Conservation (phyloP, 1,140 invertebrate species). For the Thalassaphorura encarpata region DNA sequence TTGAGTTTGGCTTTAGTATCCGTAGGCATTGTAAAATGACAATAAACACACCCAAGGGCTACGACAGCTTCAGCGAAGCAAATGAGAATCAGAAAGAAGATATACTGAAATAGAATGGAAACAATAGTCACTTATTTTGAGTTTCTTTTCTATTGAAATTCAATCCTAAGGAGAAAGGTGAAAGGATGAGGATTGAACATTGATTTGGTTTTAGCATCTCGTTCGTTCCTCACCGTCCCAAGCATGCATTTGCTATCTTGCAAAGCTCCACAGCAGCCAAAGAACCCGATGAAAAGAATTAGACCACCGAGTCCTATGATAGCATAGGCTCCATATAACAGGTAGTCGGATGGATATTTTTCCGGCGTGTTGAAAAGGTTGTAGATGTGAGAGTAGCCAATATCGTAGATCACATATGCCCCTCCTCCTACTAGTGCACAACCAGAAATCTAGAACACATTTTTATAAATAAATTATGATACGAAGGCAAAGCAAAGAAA, state of each 20-base stretch:
- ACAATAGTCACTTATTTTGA: neutral
- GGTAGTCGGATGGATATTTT: constrained; percentile 35
- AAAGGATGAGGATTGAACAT: neutral
- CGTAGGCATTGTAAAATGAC: constrained; percentile 32
- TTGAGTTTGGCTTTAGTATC: constrained; percentile 37
- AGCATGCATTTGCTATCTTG: constrained; percentile 44
- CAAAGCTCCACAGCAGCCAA: constrained; percentile 45
- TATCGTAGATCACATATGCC: constrained; percentile 42
- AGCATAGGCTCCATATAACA: constrained; percentile 42
- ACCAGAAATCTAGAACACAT: constrained; percentile 40
- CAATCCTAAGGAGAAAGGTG: no score
- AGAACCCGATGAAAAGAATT: constrained; percentile 44
- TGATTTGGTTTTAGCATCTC: neutral
- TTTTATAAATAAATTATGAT: constrained; percentile 7
- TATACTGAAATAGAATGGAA: constrained; percentile 39
- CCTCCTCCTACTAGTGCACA: constrained; percentile 43
- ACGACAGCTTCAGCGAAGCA: constrained; percentile 34
- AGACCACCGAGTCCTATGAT: constrained; percentile 42
- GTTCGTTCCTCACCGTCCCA: constrained; percentile 38
- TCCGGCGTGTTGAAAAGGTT: constrained; percentile 39
- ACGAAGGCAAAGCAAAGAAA: neutral
- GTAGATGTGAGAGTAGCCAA: constrained; percentile 41
- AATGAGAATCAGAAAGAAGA: constrained; percentile 42
- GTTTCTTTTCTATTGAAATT: constrained; percentile 7
- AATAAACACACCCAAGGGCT: constrained; percentile 32